A percentile compares a stretch with the other conserved stretches of the same genome.
phyloP scores from a whole-genome alignment of 2,797 vertebrate genomes.

The Platyrinchus mystaceus region DNA sequence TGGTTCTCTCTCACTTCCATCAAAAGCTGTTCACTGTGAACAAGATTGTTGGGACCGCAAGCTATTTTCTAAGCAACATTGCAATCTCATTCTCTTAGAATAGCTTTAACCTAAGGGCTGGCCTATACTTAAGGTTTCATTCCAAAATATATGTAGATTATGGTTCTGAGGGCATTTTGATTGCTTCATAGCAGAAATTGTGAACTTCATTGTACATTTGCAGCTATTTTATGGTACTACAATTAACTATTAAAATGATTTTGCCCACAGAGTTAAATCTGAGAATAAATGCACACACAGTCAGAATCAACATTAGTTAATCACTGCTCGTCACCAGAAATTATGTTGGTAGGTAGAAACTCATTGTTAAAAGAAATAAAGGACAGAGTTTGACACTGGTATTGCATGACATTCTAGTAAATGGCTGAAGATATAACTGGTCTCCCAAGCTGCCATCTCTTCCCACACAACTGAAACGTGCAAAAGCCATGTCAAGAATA shows the following conservation, averaged over 20 bases:
- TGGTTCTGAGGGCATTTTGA: background rate
- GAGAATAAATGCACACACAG: background rate
- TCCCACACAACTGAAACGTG: background rate
- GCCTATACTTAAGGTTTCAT: conserved; percentile 35
- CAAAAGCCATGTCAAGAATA: background rate
- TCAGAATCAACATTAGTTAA: background rate
- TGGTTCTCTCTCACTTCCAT: background rate
- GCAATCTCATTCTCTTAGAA: conserved; percentile 26
- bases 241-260: background rate
- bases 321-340: background rate
- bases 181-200: background rate
- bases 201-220: background rate
- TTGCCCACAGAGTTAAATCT: background rate
- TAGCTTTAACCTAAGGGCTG: conserved; percentile 3
- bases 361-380: background rate
- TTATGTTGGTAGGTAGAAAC: background rate
- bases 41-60: background rate
- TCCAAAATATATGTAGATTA: background rate
- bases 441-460: background rate
- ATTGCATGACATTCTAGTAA: background rate
- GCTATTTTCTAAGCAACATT: conserved; percentile 16
- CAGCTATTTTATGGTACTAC: background rate
- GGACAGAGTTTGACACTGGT: background rate
- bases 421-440: background rate
- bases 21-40: background rate